Evolutionary conservation across 2,113 vertebrate species (phyloP).

Genomic region (Polypterus bichir): DNA sequence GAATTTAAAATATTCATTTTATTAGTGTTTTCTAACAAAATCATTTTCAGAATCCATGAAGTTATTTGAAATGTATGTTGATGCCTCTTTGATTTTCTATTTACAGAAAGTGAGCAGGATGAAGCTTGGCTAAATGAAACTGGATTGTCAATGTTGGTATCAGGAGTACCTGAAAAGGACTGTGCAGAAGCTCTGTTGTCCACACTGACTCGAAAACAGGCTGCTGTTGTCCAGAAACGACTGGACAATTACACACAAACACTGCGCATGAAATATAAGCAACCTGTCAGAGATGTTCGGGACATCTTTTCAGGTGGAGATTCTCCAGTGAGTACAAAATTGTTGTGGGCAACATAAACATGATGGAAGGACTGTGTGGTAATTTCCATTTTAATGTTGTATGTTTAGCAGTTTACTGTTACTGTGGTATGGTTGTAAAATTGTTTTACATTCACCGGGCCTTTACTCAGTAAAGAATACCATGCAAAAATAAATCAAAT

Average conservation of each 20-base stretch:
- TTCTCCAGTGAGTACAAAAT: constrained; percentile 47
- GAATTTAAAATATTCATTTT: too few relatives aligned
- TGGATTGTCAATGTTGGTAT: constrained; percentile 74
- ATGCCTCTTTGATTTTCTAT: not conserved
- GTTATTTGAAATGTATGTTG: not conserved
- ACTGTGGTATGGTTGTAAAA: too few relatives aligned
- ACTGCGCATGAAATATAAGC: constrained; percentile 68
- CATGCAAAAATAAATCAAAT: too few relatives aligned
- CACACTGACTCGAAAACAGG: constrained; percentile 77
- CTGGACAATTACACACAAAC: constrained; percentile 86
- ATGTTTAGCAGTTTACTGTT: too few relatives aligned
- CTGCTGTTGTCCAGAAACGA: constrained; percentile 72
- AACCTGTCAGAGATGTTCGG: constrained; percentile 69
- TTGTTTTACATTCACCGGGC: too few relatives aligned
- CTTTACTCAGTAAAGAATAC: too few relatives aligned
- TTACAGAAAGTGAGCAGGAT: constrained; percentile 74
- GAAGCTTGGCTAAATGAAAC: constrained; percentile 87
- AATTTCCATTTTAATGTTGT: too few relatives aligned
- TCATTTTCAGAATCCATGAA: not conserved
- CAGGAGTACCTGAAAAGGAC: constrained; percentile 49
- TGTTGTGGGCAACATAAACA: too few relatives aligned
- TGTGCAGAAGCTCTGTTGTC: constrained; percentile 71
- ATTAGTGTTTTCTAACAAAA: not conserved
- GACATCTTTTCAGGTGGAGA: constrained; percentile 68
- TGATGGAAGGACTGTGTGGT: too few relatives aligned